Percentiles rank a stretch among this genome's conserved stretches.
Evolutionary conservation across 2,797 vertebrate species (phyloP).

Genomic region (Falco cherrug): DNA sequence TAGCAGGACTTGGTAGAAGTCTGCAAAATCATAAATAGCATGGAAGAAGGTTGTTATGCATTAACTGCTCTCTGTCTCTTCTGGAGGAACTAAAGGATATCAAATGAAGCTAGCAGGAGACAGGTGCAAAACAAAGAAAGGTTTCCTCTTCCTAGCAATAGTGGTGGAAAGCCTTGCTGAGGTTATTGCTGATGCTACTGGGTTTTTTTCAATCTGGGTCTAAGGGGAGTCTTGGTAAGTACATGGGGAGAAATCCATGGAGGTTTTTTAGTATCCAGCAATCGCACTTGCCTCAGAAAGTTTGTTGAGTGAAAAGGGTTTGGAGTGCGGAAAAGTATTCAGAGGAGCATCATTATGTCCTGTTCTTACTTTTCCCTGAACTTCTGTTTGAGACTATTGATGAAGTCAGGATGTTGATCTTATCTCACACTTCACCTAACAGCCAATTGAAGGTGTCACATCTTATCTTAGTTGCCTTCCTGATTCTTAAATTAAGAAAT

Average conservation of each 20-base stretch:
- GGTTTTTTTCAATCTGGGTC: background rate
- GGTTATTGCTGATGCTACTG: background rate
- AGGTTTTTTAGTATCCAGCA: background rate
- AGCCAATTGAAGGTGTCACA: accelerated
- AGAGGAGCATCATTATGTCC: background rate
- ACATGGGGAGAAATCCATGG: background rate
- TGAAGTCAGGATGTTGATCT: background rate
- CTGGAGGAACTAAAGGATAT: background rate
- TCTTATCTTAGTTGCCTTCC: background rate
- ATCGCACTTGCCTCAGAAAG: background rate
- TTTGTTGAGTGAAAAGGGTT: background rate
- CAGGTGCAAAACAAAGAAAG: background rate
- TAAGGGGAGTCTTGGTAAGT: background rate
- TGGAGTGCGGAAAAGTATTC: background rate
- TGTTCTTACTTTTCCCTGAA: background rate
- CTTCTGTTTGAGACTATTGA: background rate
- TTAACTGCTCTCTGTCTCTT: background rate
- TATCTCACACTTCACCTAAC: background rate
- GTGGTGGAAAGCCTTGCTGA: background rate
- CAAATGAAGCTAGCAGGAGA: background rate
- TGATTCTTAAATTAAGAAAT: background rate
- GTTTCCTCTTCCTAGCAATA: background rate
- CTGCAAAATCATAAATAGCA: background rate
- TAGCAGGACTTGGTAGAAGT: background rate
- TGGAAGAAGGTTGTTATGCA: background rate